Evolutionary conservation across 2,797 vertebrate genomes (phyloP).

Genomic region (Sebastes iracundus): DNA sequence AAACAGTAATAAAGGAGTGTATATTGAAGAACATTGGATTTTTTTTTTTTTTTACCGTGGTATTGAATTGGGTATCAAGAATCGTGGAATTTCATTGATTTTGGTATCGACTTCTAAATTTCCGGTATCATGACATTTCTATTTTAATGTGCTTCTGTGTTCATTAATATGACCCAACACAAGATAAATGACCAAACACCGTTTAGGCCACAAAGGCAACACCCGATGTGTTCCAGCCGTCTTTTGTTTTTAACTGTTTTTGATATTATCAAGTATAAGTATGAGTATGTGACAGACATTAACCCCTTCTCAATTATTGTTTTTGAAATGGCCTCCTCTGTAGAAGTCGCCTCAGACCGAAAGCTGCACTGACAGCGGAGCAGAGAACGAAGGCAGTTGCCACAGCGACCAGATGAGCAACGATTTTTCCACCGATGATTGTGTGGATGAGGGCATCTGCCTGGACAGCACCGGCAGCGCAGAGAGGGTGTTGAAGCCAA

Average conservation of each 20-base stretch:
- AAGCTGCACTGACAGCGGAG: conserved; percentile 98
- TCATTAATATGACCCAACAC: background rate
- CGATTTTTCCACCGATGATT: conserved; percentile 97
- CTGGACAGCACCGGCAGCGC: conserved; percentile 90
- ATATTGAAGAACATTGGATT: too few relatives aligned
- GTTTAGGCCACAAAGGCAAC: background rate
- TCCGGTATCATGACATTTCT: too few relatives aligned
- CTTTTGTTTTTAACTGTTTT: background rate
- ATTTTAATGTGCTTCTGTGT: background rate
- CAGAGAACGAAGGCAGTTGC: conserved; percentile 99
- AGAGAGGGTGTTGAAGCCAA: conserved; percentile 93
- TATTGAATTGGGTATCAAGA: too few relatives aligned
- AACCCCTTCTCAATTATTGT: background rate
- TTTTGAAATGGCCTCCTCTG: conserved; percentile 36
- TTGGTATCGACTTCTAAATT: too few relatives aligned
- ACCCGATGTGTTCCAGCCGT: background rate
- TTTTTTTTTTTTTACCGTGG: too few relatives aligned
- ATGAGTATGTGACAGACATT: background rate
- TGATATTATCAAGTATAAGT: background rate
- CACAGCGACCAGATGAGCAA: conserved; percentile 99
- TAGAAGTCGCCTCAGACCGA: conserved; percentile 99
- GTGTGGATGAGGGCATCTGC: conserved; percentile 98
- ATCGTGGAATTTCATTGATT: too few relatives aligned
- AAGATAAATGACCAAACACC: background rate
- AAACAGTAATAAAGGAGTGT: too few relatives aligned